Conservation (phyloP, 2,113 vertebrate genomes). For the Osmerus mordax region DNA sequence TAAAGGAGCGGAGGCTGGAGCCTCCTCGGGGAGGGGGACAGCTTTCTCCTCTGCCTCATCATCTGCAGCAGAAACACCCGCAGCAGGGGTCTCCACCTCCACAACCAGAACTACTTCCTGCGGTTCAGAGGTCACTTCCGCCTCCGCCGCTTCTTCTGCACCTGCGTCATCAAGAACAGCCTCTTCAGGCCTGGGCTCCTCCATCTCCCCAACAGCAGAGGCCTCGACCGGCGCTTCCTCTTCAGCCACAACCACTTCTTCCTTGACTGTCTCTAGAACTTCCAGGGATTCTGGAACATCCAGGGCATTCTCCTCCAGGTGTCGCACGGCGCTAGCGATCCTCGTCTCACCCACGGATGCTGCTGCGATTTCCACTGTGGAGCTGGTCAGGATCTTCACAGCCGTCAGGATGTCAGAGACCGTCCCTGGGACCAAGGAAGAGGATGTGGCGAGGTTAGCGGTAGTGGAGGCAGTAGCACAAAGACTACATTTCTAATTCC, state of each 20-base stretch:
- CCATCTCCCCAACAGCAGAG: not conserved
- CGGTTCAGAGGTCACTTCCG: not conserved
- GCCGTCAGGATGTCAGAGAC: constrained; percentile 46
- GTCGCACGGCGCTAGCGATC: constrained; percentile 25
- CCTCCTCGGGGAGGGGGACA: constrained; percentile 14
- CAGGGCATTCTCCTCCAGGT: constrained; percentile 26
- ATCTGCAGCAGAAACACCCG: not conserved
- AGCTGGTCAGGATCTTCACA: constrained; percentile 42
- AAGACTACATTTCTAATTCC: not conserved
- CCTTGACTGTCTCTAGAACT: not conserved
- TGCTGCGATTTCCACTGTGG: constrained; percentile 56
- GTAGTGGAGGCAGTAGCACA: not conserved
- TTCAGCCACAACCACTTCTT: not conserved
- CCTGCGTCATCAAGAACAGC: not conserved
- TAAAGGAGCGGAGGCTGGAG: not conserved
- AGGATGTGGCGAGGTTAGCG: not conserved
- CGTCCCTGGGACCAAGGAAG: constrained; percentile 31
- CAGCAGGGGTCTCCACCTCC: constrained; percentile 17
- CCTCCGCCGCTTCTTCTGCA: constrained; percentile 10
- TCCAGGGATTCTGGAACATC: not conserved
- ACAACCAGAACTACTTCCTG: constrained; percentile 22
- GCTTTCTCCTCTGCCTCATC: constrained; percentile 5
- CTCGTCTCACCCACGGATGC: constrained; percentile 51
- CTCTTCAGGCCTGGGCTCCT: constrained; percentile 30
- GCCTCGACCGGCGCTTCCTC: constrained; percentile 12